Evolutionary conservation across 2,888 invertebrate genomes (phyloP).

Genomic region (Halictus ligatus): DNA sequence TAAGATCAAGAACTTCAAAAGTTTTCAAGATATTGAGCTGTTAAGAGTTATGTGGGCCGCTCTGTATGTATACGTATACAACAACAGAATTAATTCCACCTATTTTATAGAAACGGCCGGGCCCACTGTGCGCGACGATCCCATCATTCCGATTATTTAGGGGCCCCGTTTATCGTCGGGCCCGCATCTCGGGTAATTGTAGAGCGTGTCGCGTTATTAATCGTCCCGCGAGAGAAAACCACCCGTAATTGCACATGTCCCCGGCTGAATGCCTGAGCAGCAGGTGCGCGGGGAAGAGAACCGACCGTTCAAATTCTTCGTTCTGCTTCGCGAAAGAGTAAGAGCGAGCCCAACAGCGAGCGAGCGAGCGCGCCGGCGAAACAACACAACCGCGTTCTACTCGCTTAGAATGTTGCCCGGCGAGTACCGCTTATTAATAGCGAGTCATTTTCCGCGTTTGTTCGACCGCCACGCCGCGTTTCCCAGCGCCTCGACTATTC

Average conservation of each 20-base stretch:
- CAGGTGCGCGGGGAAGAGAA: constrained; percentile 50
- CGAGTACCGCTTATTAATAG: constrained; percentile 53
- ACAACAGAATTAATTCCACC: not conserved
- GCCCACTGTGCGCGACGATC: not conserved
- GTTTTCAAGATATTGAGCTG: too few relatives aligned
- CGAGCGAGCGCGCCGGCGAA: not conserved
- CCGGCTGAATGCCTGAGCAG: constrained; percentile 46
- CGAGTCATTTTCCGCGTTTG: constrained; percentile 36
- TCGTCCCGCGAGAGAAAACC: constrained; percentile 47
- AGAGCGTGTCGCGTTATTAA: constrained; percentile 51
- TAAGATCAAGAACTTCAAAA: too few relatives aligned
- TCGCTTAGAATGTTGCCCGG: constrained; percentile 56
- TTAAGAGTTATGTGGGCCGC: too few relatives aligned
- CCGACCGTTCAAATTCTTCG: constrained; percentile 52
- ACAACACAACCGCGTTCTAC: constrained; percentile 27
- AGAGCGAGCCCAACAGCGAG: constrained; percentile 29
- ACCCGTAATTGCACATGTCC: constrained; percentile 54
- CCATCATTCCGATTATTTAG: constrained; percentile 19
- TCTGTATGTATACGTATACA: too few relatives aligned
- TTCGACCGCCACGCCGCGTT: constrained; percentile 9
- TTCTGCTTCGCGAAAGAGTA: constrained; percentile 46
- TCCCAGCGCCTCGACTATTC: not conserved
- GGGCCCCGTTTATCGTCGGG: constrained; percentile 23
- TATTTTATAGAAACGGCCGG: not conserved
- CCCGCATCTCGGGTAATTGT: constrained; percentile 27